Evolutionary conservation across 2,113 vertebrate species (phyloP).

Genomic region (Catharus bicknelli): DNA sequence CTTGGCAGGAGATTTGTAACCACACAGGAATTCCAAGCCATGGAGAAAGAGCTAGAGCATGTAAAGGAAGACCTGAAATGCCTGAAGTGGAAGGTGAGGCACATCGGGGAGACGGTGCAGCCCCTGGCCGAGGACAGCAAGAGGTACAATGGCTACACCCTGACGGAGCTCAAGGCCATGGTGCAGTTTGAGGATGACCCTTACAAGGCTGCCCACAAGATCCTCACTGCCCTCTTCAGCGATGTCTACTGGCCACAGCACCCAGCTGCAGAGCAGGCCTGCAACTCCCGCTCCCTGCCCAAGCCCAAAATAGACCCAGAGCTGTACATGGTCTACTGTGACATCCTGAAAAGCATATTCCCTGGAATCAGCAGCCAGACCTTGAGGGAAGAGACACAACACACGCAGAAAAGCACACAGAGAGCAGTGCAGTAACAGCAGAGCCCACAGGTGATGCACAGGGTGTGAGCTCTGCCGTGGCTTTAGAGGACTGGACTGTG

Average conservation of each 20-base stretch:
- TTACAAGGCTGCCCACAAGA: constrained; percentile 60
- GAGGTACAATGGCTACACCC: constrained; percentile 58
- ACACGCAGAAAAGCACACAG: background rate
- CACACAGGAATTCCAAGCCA: constrained; percentile 45
- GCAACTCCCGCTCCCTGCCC: constrained; percentile 29
- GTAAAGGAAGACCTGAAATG: constrained; percentile 63
- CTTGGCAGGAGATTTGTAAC: constrained; percentile 60
- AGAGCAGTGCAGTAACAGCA: background rate
- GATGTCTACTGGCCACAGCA: constrained; percentile 46
- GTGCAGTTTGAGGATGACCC: constrained; percentile 58
- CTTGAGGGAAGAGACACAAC: background rate
- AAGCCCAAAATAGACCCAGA: constrained; percentile 55
- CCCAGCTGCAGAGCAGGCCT: constrained; percentile 7
- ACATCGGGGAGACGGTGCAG: constrained; percentile 53
- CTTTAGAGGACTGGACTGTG: background rate
- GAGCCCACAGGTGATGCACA: background rate
- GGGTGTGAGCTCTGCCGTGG: fast-evolving
- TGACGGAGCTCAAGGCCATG: constrained; percentile 64
- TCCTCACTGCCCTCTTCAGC: constrained; percentile 43
- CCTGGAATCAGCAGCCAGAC: constrained; percentile 46
- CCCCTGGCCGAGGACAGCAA: constrained; percentile 51
- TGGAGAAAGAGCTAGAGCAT: constrained; percentile 58
- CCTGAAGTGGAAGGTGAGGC: constrained; percentile 58
- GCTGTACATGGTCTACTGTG: constrained; percentile 55
- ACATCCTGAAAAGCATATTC: constrained; percentile 56